phyloP scores from a whole-genome alignment of 2,888 invertebrate genomes.

The Cheilosia pagana region DNA sequence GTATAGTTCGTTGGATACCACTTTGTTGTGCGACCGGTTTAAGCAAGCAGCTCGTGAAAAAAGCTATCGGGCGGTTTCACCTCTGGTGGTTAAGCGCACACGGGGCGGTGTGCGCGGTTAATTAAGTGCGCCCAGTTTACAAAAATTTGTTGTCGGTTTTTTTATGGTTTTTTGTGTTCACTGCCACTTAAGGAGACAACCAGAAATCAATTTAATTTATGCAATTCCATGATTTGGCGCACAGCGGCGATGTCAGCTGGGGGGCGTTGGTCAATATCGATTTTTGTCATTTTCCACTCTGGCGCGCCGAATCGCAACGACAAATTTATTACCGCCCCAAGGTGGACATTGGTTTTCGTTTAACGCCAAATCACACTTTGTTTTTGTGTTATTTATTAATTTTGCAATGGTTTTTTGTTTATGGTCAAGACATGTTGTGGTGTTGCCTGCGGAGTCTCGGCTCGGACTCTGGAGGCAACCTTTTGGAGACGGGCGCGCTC shows the following conservation, averaged over 20 bases:
- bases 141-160: constrained; percentile 52
- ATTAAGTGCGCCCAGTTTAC: constrained; percentile 71
- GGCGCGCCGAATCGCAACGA: constrained; percentile 37
- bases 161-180: constrained; percentile 9
- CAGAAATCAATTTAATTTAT: constrained; percentile 73
- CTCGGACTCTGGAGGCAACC: background rate
- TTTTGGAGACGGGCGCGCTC: constrained; percentile 15
- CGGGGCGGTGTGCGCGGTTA: constrained; percentile 58
- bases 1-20: constrained; percentile 22
- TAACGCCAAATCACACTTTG: constrained; percentile 65
- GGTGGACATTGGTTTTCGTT: constrained; percentile 65
- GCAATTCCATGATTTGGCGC: constrained; percentile 49
- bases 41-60: constrained; percentile 19
- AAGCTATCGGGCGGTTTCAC: constrained; percentile 21
- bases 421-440: constrained; percentile 51
- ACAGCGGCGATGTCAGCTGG: constrained; percentile 7
- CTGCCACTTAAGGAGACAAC: constrained; percentile 43
- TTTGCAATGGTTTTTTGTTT: constrained; percentile 50
- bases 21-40: constrained; percentile 31
- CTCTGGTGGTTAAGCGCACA: constrained; percentile 51
- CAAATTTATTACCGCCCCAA: constrained; percentile 58
- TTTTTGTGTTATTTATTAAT: constrained; percentile 66
- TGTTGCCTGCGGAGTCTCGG: background rate
- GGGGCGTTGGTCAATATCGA: constrained; percentile 67
- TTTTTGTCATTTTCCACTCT: constrained; percentile 58